A percentile compares a stretch with the other conserved stretches of the same genome.
phyloP scores from a whole-genome alignment of 1,140 invertebrate genomes.

The Drosophila ironensis region DNA sequence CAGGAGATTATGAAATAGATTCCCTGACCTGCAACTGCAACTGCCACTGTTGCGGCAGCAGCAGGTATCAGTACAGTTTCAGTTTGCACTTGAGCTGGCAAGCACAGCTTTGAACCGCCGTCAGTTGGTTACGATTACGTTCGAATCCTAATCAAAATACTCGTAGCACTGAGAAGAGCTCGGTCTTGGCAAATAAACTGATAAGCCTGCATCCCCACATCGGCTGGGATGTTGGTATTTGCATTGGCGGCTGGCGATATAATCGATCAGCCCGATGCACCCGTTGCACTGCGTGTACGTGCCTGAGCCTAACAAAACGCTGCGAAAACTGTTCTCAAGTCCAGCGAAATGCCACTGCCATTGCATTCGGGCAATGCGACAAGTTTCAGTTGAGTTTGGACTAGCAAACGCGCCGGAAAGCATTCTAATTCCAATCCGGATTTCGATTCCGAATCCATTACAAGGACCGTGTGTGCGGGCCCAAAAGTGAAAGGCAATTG shows the following conservation, averaged over 20 bases:
- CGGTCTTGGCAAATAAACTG: neutral
- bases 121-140: neutral
- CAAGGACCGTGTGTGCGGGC: slow-evolving; percentile 17
- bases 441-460: neutral
- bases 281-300: slow-evolving; percentile 26
- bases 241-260: neutral
- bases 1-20: neutral
- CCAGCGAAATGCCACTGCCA: slow-evolving; percentile 36
- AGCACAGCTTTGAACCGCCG: slow-evolving; percentile 20
- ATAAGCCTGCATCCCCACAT: slow-evolving; percentile 33
- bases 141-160: neutral
- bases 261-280: slow-evolving; percentile 6
- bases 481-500: slow-evolving; percentile 59
- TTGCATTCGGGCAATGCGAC: slow-evolving; percentile 40
- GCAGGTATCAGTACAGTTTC: too few relatives aligned
- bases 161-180: neutral
- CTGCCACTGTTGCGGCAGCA: too few relatives aligned
- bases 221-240: neutral
- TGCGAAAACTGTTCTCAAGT: slow-evolving; percentile 33
- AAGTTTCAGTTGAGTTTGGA: slow-evolving; percentile 70
- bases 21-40: neutral
- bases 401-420: slow-evolving; percentile 38
- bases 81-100: slow-evolving; percentile 37
- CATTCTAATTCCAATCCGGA: slow-evolving; percentile 3
- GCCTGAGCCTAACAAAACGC: slow-evolving; percentile 35